Evolutionary conservation across 2,113 vertebrate genomes (phyloP), one percentile per base, ranked within the genome.

Genomic region (Meles meles): DNA sequence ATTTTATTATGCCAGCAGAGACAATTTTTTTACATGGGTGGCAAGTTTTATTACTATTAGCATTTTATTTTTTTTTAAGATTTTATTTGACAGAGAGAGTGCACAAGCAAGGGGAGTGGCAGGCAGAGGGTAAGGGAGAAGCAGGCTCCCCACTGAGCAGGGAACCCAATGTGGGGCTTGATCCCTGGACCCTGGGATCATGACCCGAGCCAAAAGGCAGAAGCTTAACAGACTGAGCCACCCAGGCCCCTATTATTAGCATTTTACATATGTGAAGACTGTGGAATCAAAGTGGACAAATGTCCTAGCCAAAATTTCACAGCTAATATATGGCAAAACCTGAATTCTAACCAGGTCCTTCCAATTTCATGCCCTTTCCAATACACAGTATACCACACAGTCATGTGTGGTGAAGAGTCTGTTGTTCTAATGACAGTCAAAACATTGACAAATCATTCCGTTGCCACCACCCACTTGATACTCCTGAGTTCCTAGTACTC

Each of bases 271-370:
- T 21, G 31, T 87, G n/a, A 59, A 82, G 13, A 95, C 37, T 59
- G 9, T 82, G 29, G 20, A 89, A 61, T 87, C 92, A 90, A 79
- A 84, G 18, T 72, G 10, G 13, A 27, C 88, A 82, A 52, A n/a
- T 92, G 47, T 29, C 34, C 95, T 88, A 84, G 23, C 6, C 69
- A 97, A 97, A 90, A 81, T 92, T 80, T 80, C 87, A 63, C 2
- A 91, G 52, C 39, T 91, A 86, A 39, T 83, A 47, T 4, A 76
- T 14, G 94, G 37, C 15, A 87, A 97, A 88, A 90, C 27, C 42
- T 90, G 65, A 92, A 80, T 94, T 95, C 34, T 92, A 71, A 88
- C 6, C 37, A 82, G 13, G 12, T 37, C 42, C 63, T 27, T 80
- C 93, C 82, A 67, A 90, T 83, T 76, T 77, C 65, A n/a, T 65